These are phyloP conservation scores for Plestiodon gilberti DNA, from an alignment of 2,113 vertebrate genomes.

Conservation along the genomic window DNA sequence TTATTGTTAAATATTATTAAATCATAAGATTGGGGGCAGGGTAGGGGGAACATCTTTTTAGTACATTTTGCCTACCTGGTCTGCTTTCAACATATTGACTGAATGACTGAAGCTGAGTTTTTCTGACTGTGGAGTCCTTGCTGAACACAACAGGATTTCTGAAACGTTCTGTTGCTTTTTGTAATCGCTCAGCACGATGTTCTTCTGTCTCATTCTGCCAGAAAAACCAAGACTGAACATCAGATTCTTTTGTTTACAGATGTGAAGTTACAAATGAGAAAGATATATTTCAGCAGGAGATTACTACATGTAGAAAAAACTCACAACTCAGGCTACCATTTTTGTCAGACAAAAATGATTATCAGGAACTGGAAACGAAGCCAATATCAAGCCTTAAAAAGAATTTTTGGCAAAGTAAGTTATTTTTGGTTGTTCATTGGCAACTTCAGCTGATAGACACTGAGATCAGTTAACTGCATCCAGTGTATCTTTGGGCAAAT, in stretches of 20 bases:
- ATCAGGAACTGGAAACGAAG: background rate
- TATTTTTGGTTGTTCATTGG: constrained; percentile 39
- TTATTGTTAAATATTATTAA: constrained; percentile 73
- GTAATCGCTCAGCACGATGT: constrained; percentile 86
- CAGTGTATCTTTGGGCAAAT: constrained; percentile 30
- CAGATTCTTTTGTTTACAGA: constrained; percentile 62
- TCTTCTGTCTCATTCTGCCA: constrained; percentile 90
- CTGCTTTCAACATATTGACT: constrained; percentile 96
- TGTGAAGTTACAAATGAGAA: constrained; percentile 33
- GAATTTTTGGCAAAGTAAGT: background rate
- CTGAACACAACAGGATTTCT: constrained; percentile 93
- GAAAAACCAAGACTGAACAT: constrained; percentile 61
- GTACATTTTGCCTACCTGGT: constrained; percentile 86
- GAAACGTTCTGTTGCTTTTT: constrained; percentile 89
- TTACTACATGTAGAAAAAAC: constrained; percentile 36
- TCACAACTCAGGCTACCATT: background rate
- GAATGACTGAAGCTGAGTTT: constrained; percentile 98
- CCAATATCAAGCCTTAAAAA: background rate
- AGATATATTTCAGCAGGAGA: constrained; percentile 56
- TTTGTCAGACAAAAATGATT: constrained; percentile 39
- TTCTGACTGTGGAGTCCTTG: constrained; percentile 93
- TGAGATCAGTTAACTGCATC: constrained; percentile 43
- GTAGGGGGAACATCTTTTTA: constrained; percentile 53
- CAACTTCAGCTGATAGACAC: constrained; percentile 39
- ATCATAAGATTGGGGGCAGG: constrained; percentile 61